phyloP scores from a whole-genome alignment of 1,140 invertebrate species.

The Triops cancriformis region DNA sequence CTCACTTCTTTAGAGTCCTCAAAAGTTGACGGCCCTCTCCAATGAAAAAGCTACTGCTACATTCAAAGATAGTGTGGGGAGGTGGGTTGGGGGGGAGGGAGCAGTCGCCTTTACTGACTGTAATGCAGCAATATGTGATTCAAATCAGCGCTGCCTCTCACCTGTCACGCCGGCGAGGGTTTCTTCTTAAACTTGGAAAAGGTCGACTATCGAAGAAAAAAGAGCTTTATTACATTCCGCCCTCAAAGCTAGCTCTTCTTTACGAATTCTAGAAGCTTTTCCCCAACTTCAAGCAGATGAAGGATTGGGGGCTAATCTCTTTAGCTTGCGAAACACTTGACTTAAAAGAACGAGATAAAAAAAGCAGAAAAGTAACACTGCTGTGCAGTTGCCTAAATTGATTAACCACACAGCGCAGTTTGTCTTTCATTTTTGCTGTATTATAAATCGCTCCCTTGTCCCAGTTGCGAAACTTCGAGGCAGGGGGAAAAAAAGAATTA shows the following conservation, averaged over 20 bases:
- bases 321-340: background rate
- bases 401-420: background rate
- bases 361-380: background rate
- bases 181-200: background rate
- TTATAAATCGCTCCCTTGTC: background rate
- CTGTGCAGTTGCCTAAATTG: background rate
- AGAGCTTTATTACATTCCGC: background rate
- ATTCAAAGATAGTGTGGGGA: background rate
- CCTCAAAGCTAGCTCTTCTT: no score
- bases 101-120: background rate
- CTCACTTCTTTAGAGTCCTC: background rate
- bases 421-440: background rate
- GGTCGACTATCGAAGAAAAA: background rate
- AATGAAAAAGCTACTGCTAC: background rate
- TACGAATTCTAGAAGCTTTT: background rate
- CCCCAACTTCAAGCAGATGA: background rate
- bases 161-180: background rate
- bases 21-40: background rate
- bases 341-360: background rate
- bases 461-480: background rate
- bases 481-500: no score
- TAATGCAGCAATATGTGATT: conserved; percentile 4
- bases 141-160: background rate
- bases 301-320: background rate
- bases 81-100: no score